Percentiles rank a stretch among this genome's conserved stretches.
These are phyloP conservation scores for Actinopyga echinites DNA, from an alignment of 53 echinoderm and acorn worm species.

Conservation along the genomic window DNA sequence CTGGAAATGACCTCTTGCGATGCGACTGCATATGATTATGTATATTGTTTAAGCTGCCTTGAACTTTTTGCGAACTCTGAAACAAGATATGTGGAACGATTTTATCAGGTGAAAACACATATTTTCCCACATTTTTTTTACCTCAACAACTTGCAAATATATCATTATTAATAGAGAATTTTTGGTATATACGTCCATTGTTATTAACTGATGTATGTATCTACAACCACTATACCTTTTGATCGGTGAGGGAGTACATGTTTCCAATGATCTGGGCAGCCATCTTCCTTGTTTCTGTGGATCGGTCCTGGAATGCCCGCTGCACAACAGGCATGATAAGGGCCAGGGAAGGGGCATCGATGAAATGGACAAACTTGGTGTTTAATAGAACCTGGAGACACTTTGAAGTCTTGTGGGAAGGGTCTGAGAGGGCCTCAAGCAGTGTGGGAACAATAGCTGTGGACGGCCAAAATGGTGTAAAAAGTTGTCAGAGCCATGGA, in stretches of 20 bases:
- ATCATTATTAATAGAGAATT: no score
- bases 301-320: conserved; percentile 85
- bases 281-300: conserved; percentile 95
- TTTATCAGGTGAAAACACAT: no score
- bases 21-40: no score
- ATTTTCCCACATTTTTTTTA: no score
- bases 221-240: conserved; percentile 63
- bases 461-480: not conserved
- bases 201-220: not conserved
- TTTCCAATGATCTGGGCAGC: conserved; percentile 97
- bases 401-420: conserved; percentile 75
- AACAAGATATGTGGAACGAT: no score
- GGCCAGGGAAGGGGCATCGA: conserved; percentile 97
- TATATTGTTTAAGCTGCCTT: no score
- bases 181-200: no score
- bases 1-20: no score
- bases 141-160: no score
- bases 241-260: conserved; percentile 99
- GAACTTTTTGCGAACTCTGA: no score
- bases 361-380: conserved; percentile 99
- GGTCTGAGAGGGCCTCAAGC: conserved; percentile 87
- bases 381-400: conserved; percentile 82
- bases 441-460: conserved; percentile 90
- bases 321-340: conserved; percentile 99
- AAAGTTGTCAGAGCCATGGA: no score